Evolutionary conservation across 2,797 vertebrate genomes (phyloP).

Genomic region (Dipus sagitta): DNA sequence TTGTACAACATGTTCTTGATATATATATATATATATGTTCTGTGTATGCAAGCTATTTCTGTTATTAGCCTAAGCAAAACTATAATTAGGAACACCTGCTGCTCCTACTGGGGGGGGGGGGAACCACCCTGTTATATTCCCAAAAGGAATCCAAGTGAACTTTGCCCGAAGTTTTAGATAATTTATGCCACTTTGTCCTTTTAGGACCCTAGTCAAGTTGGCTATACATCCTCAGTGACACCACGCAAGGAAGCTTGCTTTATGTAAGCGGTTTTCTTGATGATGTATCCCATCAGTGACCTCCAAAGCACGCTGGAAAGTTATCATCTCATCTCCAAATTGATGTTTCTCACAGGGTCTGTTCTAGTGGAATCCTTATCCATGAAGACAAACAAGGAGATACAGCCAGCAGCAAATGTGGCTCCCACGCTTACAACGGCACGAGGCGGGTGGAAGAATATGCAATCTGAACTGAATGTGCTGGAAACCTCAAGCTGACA

Average conservation of each 20-base stretch:
- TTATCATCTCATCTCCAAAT: conserved; percentile 50
- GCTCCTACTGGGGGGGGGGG: background rate
- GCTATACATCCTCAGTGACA: conserved; percentile 24
- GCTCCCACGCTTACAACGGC: conserved; percentile 33
- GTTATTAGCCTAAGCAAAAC: conserved; percentile 66
- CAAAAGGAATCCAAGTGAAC: conserved; percentile 56
- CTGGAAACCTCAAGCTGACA: conserved; percentile 55
- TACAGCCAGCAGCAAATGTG: background rate
- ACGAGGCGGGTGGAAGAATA: conserved; percentile 16
- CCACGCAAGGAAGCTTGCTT: background rate
- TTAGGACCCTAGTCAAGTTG: conserved; percentile 21
- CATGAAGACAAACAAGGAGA: conserved; percentile 61
- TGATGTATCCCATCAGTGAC: background rate
- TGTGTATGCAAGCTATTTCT: conserved; percentile 50
- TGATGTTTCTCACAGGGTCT: conserved; percentile 57
- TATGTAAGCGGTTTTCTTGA: conserved; percentile 32
- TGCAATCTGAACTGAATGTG: conserved; percentile 33
- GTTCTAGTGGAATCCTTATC: conserved; percentile 50
- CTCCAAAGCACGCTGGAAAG: conserved; percentile 45
- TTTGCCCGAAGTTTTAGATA: conserved; percentile 44
- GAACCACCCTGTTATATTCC: background rate
- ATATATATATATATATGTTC: conserved; percentile 16
- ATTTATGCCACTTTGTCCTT: conserved; percentile 54
- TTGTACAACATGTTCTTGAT: background rate
- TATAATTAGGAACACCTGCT: conserved; percentile 70